Evolutionary conservation across 2,113 vertebrate species (phyloP).

Genomic region (Felis chaus): DNA sequence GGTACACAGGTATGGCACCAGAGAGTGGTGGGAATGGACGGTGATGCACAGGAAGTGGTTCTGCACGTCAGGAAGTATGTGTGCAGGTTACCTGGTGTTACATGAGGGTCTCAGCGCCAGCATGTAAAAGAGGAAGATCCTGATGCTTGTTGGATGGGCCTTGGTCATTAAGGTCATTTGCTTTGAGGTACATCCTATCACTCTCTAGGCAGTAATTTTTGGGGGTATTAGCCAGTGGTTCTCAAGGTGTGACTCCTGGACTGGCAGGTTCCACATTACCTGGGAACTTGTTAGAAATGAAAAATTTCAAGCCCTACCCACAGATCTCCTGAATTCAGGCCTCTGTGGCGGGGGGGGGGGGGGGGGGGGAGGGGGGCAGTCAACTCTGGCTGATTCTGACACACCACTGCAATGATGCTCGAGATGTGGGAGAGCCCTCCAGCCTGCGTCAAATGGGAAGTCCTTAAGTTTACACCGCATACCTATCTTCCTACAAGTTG

Average conservation of each 20-base stretch:
- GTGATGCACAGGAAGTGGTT: not conserved
- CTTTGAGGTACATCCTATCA: not conserved
- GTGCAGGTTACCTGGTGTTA: not conserved
- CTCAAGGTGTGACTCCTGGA: not conserved
- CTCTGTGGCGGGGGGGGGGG: too few relatives aligned
- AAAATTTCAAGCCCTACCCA: not conserved
- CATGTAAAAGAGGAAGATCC: not conserved
- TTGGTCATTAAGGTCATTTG: not conserved
- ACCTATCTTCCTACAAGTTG: not conserved
- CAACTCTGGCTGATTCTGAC: not conserved
- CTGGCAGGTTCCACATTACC: not conserved
- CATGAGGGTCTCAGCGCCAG: not conserved
- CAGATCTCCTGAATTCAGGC: not conserved
- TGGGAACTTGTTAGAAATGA: not conserved
- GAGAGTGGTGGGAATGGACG: not conserved
- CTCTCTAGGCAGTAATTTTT: not conserved
- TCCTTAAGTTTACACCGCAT: not conserved
- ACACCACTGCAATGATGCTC: not conserved
- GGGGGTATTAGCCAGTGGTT: not conserved
- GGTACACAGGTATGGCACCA: not conserved
- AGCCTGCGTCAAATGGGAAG: not conserved
- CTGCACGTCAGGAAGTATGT: not conserved
- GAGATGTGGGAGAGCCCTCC: not conserved
- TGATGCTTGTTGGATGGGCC: not conserved
- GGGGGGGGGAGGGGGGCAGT: accelerated